phyloP scores from a whole-genome alignment of 2,888 invertebrate genomes.

The Brachynemurus nebulosus region DNA sequence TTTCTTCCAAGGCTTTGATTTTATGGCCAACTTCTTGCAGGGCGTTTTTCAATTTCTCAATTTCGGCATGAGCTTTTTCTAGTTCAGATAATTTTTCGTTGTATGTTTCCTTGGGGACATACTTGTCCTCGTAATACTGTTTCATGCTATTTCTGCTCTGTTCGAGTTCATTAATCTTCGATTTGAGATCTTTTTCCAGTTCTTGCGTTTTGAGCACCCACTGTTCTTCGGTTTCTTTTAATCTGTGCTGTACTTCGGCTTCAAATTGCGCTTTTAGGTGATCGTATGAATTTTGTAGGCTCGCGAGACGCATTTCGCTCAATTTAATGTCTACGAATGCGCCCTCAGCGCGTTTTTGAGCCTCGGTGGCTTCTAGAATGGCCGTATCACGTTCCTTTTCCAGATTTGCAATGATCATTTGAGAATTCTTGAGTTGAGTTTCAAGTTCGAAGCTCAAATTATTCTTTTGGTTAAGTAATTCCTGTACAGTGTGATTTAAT shows the following conservation, averaged over 20 bases:
- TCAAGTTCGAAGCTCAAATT: neutral
- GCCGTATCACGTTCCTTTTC: constrained; percentile 16
- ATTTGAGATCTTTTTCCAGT: neutral
- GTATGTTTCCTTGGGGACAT: constrained; percentile 40
- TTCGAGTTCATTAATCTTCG: constrained; percentile 22
- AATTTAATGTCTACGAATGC: constrained; percentile 18
- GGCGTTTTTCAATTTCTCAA: constrained; percentile 30
- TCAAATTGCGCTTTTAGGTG: constrained; percentile 15
- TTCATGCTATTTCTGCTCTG: constrained; percentile 28
- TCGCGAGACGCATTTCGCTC: constrained; percentile 14
- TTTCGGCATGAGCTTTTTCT: constrained; percentile 32
- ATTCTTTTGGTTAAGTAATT: constrained; percentile 6
- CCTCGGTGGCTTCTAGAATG: constrained; percentile 20
- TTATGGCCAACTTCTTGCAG: constrained; percentile 33
- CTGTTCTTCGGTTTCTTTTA: constrained; percentile 22
- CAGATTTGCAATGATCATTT: constrained; percentile 14
- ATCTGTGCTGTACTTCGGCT: constrained; percentile 16
- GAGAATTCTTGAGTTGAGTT: neutral
- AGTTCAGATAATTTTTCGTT: constrained; percentile 36
- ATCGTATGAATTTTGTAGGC: constrained; percentile 15
- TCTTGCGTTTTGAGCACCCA: constrained; percentile 14
- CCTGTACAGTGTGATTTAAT: constrained; percentile 2
- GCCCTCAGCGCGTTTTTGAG: constrained; percentile 19
- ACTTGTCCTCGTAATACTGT: constrained; percentile 37
- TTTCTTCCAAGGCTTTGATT: constrained; percentile 23